A percentile compares a stretch with the other conserved stretches of the same genome.
These are phyloP conservation scores for Tanypteryx hageni DNA, from an alignment of 2,888 invertebrate genomes.

Conservation along the genomic window DNA sequence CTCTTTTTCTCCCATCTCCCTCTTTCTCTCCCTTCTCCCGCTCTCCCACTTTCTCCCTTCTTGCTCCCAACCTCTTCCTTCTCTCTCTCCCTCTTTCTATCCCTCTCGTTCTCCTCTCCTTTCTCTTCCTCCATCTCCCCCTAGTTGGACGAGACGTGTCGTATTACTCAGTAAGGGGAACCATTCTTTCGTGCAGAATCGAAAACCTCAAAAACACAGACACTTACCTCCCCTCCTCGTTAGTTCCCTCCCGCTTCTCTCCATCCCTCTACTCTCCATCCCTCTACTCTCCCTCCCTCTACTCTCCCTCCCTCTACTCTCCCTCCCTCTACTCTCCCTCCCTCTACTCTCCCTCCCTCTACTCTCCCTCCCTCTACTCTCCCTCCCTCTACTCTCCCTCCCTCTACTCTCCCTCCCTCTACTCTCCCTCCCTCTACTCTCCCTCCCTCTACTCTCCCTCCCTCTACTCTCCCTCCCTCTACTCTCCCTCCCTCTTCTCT, in stretches of 20 bases:
- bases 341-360: constrained; percentile 18
- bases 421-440: neutral
- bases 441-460: neutral
- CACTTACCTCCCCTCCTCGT: constrained; percentile 73
- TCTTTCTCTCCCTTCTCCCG: neutral
- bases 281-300: constrained; percentile 65
- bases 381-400: neutral
- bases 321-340: neutral
- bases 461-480: neutral
- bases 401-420: neutral
- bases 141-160: constrained; percentile 72
- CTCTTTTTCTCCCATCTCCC: neutral
- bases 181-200: constrained; percentile 72
- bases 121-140: constrained; percentile 68
- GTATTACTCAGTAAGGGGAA: constrained; percentile 72
- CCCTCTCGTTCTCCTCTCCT: neutral
- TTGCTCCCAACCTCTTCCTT: neutral
- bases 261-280: constrained; percentile 55
- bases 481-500: neutral
- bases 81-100: neutral
- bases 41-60: neutral
- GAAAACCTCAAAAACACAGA: constrained; percentile 72
- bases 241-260: too few species aligned
- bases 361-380: neutral
- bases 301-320: neutral